Evolutionary conservation across 2,888 invertebrate genomes (phyloP).

Genomic region (Hirtodrosophila alboralis): DNA sequence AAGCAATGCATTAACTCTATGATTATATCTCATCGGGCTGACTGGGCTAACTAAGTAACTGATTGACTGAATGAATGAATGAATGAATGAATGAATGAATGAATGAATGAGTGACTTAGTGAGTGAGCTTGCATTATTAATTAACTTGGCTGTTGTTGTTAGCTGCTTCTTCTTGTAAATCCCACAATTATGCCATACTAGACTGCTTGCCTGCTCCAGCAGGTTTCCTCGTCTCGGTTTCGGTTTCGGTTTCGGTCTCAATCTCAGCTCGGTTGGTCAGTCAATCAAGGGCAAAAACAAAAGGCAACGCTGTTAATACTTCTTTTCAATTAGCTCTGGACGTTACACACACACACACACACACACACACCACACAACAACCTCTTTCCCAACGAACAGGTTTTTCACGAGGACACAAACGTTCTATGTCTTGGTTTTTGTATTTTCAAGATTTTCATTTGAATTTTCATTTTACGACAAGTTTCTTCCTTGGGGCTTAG

Average conservation of each 20-base stretch:
- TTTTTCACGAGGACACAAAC: constrained; percentile 65
- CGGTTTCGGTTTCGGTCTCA: constrained; percentile 46
- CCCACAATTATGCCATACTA: constrained; percentile 80
- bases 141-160: constrained; percentile 56
- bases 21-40: constrained; percentile 33
- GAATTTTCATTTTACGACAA: constrained; percentile 67
- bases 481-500: constrained; percentile 41
- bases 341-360: constrained; percentile 26
- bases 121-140: constrained; percentile 70
- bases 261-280: constrained; percentile 62
- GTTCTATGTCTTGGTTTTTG: constrained; percentile 40
- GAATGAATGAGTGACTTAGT: constrained; percentile 43
- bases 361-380: constrained; percentile 29
- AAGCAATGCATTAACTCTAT: constrained; percentile 17
- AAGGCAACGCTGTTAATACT: constrained; percentile 70
- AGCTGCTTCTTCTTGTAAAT: constrained; percentile 49
- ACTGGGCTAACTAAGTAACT: constrained; percentile 11
- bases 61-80: constrained; percentile 15
- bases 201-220: constrained; percentile 66
- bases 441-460: constrained; percentile 58
- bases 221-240: constrained; percentile 31
- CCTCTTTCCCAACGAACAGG: constrained; percentile 70
- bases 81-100: constrained; percentile 33
- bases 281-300: constrained; percentile 71
- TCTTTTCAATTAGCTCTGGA: constrained; percentile 71